Conservation (phyloP, 1,140 invertebrate genomes). For the Penaeus indicus region DNA sequence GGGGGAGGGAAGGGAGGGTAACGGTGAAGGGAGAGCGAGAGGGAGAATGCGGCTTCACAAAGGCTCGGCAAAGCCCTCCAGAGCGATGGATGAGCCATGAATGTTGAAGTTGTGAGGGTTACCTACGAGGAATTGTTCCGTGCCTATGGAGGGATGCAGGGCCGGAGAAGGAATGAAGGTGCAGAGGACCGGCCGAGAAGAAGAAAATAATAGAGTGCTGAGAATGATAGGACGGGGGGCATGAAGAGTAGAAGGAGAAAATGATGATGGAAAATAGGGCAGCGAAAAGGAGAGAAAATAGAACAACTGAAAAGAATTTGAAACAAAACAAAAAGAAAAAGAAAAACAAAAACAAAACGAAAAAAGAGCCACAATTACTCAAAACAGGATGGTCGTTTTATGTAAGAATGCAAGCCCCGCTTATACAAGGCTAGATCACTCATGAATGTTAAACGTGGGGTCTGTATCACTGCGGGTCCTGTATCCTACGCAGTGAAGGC, state of each 20-base stretch:
- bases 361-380: background rate
- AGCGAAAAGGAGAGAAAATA: background rate
- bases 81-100: too few relatives aligned
- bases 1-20: background rate
- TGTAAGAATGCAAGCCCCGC: background rate
- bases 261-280: background rate
- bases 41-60: background rate
- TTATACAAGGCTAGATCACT: too few relatives aligned
- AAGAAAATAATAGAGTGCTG: background rate
- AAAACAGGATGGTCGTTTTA: background rate
- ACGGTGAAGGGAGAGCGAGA: background rate
- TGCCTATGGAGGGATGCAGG: background rate
- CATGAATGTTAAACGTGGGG: too few relatives aligned
- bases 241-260: background rate
- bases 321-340: background rate
- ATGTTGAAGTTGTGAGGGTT: too few relatives aligned
- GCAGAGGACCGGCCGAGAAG: background rate
- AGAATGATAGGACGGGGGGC: too few relatives aligned
- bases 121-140: too few relatives aligned
- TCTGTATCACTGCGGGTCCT: too few relatives aligned
- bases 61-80: too few relatives aligned
- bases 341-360: background rate
- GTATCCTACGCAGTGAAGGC: too few relatives aligned
- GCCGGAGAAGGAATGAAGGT: background rate
- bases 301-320: background rate